Conservation (phyloP, 2,797 vertebrate species). For the Tokudaia tokunoshimensis region DNA sequence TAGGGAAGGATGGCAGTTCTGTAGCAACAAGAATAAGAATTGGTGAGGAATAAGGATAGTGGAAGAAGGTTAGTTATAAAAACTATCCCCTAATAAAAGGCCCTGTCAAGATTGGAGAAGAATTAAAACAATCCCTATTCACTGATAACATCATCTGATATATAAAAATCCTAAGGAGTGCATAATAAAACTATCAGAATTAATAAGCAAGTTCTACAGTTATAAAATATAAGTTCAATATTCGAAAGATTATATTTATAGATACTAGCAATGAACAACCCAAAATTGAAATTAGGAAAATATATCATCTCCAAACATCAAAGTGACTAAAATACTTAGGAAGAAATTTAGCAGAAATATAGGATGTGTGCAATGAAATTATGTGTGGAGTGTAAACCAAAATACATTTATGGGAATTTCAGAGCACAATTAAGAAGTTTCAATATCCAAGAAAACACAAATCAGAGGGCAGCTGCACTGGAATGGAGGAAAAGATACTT, state of each 20-base stretch:
- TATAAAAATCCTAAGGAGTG: slow-evolving; percentile 40
- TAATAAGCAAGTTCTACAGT: slow-evolving; percentile 28
- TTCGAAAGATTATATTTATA: slow-evolving; percentile 57
- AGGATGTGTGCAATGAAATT: background rate
- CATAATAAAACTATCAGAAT: slow-evolving; percentile 55
- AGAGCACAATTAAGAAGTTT: background rate
- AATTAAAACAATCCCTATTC: slow-evolving; percentile 35
- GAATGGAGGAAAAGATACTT: background rate
- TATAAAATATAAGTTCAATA: slow-evolving; percentile 47
- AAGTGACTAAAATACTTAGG: slow-evolving; percentile 42
- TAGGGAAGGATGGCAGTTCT: background rate
- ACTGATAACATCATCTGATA: background rate
- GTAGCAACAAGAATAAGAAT: background rate
- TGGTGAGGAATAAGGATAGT: rapidly evolving
- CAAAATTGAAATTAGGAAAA: slow-evolving; percentile 64
- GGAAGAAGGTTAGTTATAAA: background rate
- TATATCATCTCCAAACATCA: slow-evolving; percentile 31
- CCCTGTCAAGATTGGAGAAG: background rate
- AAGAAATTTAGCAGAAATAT: slow-evolving; percentile 34
- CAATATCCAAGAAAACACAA: background rate
- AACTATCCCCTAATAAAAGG: background rate
- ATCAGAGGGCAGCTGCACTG: background rate
- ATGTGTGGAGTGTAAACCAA: background rate
- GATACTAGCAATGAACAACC: slow-evolving; percentile 4
- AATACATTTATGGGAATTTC: background rate